Conservation (phyloP, 23 tunicate genomes). For the Botrylloides violaceus region DNA sequence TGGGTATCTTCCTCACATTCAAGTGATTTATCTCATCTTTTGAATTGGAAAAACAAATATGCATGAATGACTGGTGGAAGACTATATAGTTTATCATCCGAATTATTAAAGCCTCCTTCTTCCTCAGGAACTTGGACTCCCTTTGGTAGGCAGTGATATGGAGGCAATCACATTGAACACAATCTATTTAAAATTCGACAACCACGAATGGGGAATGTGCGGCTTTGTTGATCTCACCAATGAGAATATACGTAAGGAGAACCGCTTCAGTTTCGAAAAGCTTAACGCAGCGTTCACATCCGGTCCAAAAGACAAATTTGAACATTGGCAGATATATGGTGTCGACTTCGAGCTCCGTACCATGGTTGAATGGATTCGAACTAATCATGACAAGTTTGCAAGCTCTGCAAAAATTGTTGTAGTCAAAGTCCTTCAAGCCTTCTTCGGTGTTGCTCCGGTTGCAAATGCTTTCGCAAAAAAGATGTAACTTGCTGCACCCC, state of each 20-base stretch:
- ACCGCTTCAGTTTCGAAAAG: constrained; percentile 38
- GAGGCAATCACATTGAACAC: constrained; percentile 60
- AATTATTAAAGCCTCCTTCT: neutral
- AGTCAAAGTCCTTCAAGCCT: constrained; percentile 61
- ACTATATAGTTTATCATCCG: too few relatives aligned
- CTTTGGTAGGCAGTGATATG: constrained; percentile 28
- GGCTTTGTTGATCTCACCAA: constrained; percentile 71
- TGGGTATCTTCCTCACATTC: too few relatives aligned
- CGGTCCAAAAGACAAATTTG: constrained; percentile 68
- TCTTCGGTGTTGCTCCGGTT: constrained; percentile 50
- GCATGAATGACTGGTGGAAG: too few relatives aligned
- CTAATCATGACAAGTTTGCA: constrained; percentile 52
- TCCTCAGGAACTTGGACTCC: constrained; percentile 56
- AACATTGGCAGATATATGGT: constrained; percentile 44
- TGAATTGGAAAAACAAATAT: too few relatives aligned
- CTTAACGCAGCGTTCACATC: constrained; percentile 59
- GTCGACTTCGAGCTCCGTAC: constrained; percentile 57
- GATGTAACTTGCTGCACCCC: too few relatives aligned
- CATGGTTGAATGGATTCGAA: constrained; percentile 69
- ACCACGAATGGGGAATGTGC: constrained; percentile 90
- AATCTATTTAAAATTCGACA: constrained; percentile 63
- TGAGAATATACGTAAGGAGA: constrained; percentile 33
- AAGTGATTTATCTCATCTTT: too few relatives aligned
- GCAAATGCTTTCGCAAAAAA: constrained; percentile 40
- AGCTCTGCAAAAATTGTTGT: constrained; percentile 74